These are phyloP conservation scores for Zaprionus davidi DNA, from an alignment of 1,140 invertebrate genomes.

Conservation along the genomic window DNA sequence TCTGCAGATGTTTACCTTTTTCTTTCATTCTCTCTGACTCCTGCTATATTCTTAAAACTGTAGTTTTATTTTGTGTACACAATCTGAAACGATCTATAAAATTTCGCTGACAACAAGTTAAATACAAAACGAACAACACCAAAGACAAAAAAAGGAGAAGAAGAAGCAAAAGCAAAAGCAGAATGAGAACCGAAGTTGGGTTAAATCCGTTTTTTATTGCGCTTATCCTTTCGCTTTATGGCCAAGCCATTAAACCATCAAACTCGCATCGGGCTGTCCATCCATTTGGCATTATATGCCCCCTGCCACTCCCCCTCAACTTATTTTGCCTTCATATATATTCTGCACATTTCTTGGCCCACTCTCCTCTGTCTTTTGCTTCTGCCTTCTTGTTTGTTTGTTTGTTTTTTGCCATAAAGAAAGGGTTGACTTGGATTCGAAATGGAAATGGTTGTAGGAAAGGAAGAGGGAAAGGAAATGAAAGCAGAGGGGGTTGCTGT, in stretches of 20 bases:
- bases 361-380: background rate
- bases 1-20: no score
- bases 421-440: constrained; percentile 26
- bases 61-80: no score
- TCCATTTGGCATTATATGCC: constrained; percentile 43
- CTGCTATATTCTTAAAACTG: no score
- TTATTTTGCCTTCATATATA: background rate
- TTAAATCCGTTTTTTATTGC: constrained; percentile 60
- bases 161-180: background rate
- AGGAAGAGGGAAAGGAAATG: background rate
- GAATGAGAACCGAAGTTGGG: background rate
- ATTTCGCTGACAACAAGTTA: background rate
- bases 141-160: background rate
- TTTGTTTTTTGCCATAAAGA: constrained; percentile 26
- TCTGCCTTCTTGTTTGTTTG: constrained; percentile 9
- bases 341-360: background rate
- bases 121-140: background rate
- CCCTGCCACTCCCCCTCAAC: background rate
- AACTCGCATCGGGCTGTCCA: constrained; percentile 53
- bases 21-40: no score
- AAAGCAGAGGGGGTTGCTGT: constrained; percentile 10
- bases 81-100: background rate
- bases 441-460: background rate
- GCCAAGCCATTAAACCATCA: constrained; percentile 56
- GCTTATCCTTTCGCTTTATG: constrained; percentile 64